Conservation (phyloP, 2,113 vertebrate genomes). For the Diadophis punctatus region DNA sequence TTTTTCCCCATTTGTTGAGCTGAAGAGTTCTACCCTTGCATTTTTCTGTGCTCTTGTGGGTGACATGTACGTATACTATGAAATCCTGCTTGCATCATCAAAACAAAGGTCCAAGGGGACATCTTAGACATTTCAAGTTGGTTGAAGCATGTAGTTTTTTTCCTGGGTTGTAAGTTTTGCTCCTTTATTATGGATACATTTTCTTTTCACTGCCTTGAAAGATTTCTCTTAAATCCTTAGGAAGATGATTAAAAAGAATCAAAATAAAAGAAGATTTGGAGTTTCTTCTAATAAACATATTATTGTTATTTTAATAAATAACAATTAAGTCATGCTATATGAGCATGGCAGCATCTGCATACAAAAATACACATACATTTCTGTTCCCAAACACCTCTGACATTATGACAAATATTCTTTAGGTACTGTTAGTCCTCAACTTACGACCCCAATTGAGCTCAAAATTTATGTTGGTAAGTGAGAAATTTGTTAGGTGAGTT, state of each 20-base stretch:
- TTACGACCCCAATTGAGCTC: background rate
- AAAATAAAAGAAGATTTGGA: background rate
- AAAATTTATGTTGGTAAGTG: background rate
- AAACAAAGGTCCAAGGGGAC: conserved; percentile 34
- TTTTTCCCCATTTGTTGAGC: conserved; percentile 16
- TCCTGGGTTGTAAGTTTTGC: background rate
- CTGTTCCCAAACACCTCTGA: background rate
- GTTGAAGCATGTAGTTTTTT: conserved; percentile 40
- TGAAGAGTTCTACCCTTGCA: conserved; percentile 18
- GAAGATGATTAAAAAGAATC: background rate
- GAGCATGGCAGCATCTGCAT: background rate
- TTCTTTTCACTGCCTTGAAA: conserved; percentile 13
- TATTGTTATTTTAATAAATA: background rate
- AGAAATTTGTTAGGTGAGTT: background rate
- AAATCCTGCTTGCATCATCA: conserved; percentile 53
- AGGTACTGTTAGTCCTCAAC: background rate
- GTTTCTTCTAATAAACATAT: background rate
- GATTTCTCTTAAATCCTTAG: conserved; percentile 15
- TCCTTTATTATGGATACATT: conserved; percentile 32
- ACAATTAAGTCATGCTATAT: background rate
- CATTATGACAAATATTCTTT: background rate
- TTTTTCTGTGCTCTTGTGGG: conserved; percentile 36
- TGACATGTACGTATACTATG: conserved; percentile 20
- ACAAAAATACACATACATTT: background rate
- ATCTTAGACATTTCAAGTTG: conserved; percentile 50